Evolutionary conservation across 1,140 invertebrate species (phyloP), one percentile per base, ranked within the genome.

Genomic region (Zaprionus nigranus): DNA sequence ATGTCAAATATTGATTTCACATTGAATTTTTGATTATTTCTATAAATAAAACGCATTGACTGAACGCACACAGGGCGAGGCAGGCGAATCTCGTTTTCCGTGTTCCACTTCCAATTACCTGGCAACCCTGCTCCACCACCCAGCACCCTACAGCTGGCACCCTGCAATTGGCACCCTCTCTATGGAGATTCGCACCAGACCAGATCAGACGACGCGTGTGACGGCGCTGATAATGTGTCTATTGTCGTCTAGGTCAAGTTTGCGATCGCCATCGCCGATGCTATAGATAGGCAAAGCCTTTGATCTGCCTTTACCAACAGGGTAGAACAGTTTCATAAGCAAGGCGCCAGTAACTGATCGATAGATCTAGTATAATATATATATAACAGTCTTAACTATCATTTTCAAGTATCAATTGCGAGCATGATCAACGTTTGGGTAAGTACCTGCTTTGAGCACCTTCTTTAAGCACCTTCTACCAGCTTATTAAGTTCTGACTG

Each of bases 21-120:
- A 71, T 84, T 90, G 75, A 90, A 84, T 79, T 88, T 90, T 73
- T 90, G 81, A 90, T 88, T 85, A 81, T 84, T 84, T 84, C 83
- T 84, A 88, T 84, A 84, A 88, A 88, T 88, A 90, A 54, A 64
- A 76, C 40, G 38, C 49, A 70, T 24, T 15, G 38, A 63, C n/a
- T 56, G 51, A 15, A 13, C 40, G 5, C 12, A 13, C 13, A 38
- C 13, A 38, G n/a, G 40, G 40, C 40, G 40, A 1, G 40, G n/a
- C 40, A 38, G 40, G 46, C 30, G 9, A 11, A 51, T 24, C 46
- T 11, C 20, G 46, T 38, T 62, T 24, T 51, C 40, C 26, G 20
- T 69, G 38, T 68, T 36, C 22, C 34, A 51, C 12, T 66, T 54
- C 2, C 53, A 20, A 24, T 24, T 17, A 51, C n/a, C 40, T 46